Base-by-base conservation (phyloP, 2,888 invertebrate genomes). In the Itoplectis maculator region DNA sequence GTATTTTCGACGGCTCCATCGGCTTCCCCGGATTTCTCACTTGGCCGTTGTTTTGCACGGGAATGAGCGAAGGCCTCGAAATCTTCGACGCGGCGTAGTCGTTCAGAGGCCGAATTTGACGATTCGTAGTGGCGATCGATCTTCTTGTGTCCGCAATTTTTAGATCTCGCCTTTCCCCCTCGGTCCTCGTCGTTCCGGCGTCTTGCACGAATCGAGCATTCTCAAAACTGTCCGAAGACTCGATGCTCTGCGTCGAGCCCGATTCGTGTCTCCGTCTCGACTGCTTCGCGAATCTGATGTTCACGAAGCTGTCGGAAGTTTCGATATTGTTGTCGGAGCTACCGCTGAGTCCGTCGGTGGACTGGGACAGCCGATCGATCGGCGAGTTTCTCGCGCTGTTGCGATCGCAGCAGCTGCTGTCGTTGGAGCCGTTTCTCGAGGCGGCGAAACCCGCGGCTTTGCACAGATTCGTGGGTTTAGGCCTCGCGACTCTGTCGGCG, bases 221-320 rank as follows among this genome's bases (percentile, higher is more conserved):
- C 20, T 90, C 89, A 15, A 89, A 89, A 68, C 89, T 89, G 15
- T 90, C 89, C 0, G 87, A 87, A 0, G 89, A 91, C 63, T 91
- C 89, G 56, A 89, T 81, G 51, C 90, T 91, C 73, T 89, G 88
- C 0, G 88, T 88, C 3, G 89, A 89, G 61, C 86, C 89, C 3
- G 89, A 88, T 11, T 84, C 88, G 70, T 85, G 86, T n/a, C 85
- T 80, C 7, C 75, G 83, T 49, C 76, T 83, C 18, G 86, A 77
- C 35, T 88, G 74, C 70, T 88, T 86, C 9, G 89, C 90, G 70
- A 89, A 89, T 77, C 90, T 87, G 61, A 90, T 90, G 56, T 91
- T 91, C 11, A 90, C 90, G 68, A 92, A 92, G 72, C 90, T 92
- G 37, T 91, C 90, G 7, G 91, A 90, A 9, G 89, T 89, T 68